Conservation (phyloP, 2,888 invertebrate species). For the Epirrhoe tristata region DNA sequence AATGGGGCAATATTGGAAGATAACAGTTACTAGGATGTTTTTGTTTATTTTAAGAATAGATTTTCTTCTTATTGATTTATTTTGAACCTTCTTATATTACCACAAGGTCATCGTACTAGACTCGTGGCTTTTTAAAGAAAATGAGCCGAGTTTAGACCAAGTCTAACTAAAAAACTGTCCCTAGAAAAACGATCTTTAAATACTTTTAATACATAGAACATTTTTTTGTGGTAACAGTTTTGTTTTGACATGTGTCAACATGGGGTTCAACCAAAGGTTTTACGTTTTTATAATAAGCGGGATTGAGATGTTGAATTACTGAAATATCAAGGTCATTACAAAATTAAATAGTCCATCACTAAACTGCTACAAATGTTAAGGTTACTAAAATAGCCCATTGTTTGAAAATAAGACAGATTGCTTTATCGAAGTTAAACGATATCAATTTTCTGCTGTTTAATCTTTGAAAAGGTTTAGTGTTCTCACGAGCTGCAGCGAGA, state of each 20-base stretch:
- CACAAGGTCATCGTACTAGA: neutral
- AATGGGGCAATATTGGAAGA: constrained; percentile 57
- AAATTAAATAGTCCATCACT: constrained; percentile 25
- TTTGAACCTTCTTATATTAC: neutral
- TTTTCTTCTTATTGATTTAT: neutral
- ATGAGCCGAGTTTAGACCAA: too few species aligned
- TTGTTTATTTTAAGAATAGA: constrained; percentile 13
- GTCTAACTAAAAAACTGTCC: too few species aligned
- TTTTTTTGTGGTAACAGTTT: too few species aligned
- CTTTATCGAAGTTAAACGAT: constrained; percentile 9
- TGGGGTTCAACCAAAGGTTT: too few species aligned
- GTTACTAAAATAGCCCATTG: constrained; percentile 15
- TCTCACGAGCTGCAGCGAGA: too few species aligned
- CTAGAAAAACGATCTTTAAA: too few species aligned
- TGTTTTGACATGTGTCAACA: too few species aligned
- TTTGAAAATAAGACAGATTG: constrained; percentile 17
- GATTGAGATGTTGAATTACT: constrained; percentile 2
- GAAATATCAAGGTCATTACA: constrained; percentile 16
- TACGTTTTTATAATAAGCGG: too few species aligned
- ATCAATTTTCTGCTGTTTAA: neutral
- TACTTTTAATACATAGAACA: too few species aligned
- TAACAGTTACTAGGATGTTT: constrained; percentile 48
- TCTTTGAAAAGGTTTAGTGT: neutral
- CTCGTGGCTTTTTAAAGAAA: neutral
- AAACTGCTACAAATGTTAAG: constrained; percentile 30